Evolutionary conservation across 2,888 invertebrate species (phyloP).

Genomic region (Iselma pallidipennis): DNA sequence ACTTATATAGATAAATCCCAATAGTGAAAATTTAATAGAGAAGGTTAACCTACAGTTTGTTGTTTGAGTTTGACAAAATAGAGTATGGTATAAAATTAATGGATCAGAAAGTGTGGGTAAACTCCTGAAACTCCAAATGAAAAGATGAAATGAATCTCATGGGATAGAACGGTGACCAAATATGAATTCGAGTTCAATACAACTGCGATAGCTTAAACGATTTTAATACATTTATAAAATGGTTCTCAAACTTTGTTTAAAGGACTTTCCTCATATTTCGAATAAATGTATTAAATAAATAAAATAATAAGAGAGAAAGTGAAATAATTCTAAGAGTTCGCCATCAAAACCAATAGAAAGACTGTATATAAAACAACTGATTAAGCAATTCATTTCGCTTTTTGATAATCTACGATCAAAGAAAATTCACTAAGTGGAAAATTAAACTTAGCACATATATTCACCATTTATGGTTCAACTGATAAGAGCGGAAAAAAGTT

Average conservation of each 20-base stretch:
- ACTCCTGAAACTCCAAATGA: not conserved
- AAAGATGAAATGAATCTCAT: not conserved
- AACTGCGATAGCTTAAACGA: not conserved
- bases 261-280: too few species aligned
- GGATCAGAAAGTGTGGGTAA: not conserved
- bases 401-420: not conserved
- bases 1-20: not conserved
- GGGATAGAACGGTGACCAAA: not conserved
- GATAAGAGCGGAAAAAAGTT: not conserved
- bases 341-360: not conserved
- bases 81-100: not conserved
- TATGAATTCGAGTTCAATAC: not conserved
- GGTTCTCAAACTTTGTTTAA: too few species aligned
- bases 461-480: not conserved
- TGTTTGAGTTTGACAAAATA: not conserved
- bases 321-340: not conserved
- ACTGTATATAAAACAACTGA: not conserved
- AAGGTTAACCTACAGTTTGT: not conserved
- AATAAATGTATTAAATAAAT: too few species aligned
- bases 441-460: not conserved
- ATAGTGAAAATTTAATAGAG: not conserved
- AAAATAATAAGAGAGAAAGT: not conserved
- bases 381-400: not conserved
- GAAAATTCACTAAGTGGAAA: not conserved
- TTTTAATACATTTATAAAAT: not conserved